Base-by-base conservation (phyloP, 2,888 invertebrate species). In the Tortricodes alternella region DNA sequence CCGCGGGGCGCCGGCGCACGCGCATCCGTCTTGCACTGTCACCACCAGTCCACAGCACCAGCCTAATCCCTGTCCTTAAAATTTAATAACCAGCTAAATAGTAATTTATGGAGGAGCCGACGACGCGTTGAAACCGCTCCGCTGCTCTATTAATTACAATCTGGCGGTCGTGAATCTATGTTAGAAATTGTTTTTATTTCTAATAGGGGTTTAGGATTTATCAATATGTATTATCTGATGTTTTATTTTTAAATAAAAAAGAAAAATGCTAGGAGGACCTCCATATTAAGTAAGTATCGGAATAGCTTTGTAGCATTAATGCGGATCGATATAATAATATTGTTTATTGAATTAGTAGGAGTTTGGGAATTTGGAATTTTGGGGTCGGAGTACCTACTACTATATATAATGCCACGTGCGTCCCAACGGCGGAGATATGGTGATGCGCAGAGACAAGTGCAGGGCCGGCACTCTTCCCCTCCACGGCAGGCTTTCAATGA, bases 21-120 rank as follows among this genome's bases (percentile, higher is more conserved):
- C n/a, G 70, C 80, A 75, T 74, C 65, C 78, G 78, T 75, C 80
- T 74, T 71, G 55, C 73, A 67, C 79, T 83, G 86, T 83, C 86
- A 80, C 85, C 85, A 78, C 79, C 71, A 70, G 68, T 64, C 34
- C 35, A 44, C 35, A n/a, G 9, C 32, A 3, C 19, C 29, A 24
- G 27, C 13, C 35, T 34, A 9, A 29, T 41, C 29, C 29, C 27
- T n/a, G 13, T 16, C n/a, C 5, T 23, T 8, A 34, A 34, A 15
- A 27, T n/a, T 11, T 27, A 34, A 34, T 18, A 38, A 55, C 55
- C 29, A 35, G 38, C 55, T 43, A 37, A 41, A 32, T 34, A 41
- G 39, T 55, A 43, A 56, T 49, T 56, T 56, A 56, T 48, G 46
- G 52, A 19, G 35, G 19, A 19, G 29, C 38, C 32, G 34, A 16